Evolutionary conservation across 2,797 vertebrate genomes (phyloP).

Genomic region (Spinibarbus caldwelli): DNA sequence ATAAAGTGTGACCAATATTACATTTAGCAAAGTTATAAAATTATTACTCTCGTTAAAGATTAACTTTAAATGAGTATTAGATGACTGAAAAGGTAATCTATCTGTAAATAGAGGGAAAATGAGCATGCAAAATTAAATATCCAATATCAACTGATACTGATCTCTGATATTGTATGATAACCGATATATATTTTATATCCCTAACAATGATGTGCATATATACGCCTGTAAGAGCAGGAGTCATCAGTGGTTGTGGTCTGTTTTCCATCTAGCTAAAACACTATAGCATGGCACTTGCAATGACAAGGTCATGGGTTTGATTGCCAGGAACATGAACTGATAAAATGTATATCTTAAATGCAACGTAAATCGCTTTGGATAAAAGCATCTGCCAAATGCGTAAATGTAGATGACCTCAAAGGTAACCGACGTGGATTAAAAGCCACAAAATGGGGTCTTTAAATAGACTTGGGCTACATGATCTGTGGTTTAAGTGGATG

Average conservation of each 20-base stretch:
- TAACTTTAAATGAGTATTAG: neutral
- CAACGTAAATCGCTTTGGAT: conserved; percentile 27
- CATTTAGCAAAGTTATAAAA: neutral
- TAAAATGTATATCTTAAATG: conserved; percentile 34
- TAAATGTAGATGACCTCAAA: conserved; percentile 30
- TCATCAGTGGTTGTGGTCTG: conserved; percentile 16
- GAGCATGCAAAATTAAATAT: conserved; percentile 3
- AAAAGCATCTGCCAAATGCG: conserved; percentile 31
- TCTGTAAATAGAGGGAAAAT: neutral
- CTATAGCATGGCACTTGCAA: neutral
- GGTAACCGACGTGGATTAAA: conserved; percentile 33
- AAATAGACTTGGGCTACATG: conserved; percentile 34
- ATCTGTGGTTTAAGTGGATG: conserved; percentile 41
- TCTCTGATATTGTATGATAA: conserved; percentile 20
- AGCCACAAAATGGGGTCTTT: conserved; percentile 33
- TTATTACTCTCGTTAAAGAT: neutral
- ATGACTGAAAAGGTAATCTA: neutral
- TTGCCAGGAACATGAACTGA: conserved; percentile 29
- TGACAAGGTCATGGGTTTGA: conserved; percentile 35
- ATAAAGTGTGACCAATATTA: too few species aligned
- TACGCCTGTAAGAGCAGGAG: neutral
- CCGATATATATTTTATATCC: conserved; percentile 20
- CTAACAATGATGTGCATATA: neutral
- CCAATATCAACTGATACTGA: neutral
- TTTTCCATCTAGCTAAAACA: conserved; percentile 15